Evolutionary conservation across 2,797 vertebrate genomes (phyloP), one percentile per base, ranked within the genome.

Genomic region (Rhinogobio ventralis): DNA sequence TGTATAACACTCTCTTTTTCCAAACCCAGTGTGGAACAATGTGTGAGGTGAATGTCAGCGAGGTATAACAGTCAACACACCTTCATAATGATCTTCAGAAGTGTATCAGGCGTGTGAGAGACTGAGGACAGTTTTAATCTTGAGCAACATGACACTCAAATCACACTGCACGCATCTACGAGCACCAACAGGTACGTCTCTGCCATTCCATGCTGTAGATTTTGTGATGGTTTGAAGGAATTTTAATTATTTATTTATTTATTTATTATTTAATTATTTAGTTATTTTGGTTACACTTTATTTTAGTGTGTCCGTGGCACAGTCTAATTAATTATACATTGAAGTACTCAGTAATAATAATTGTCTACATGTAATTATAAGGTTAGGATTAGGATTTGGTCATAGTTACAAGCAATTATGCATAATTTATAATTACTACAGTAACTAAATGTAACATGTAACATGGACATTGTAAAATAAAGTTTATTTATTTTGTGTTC

Each of bases 21-120:
- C 94, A 85, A 88, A 79, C 9, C 17, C 87, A 28, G 55, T 89
- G 92, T 94, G 94, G 93, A 91, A 89, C 39, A 81, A 39, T 88
- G 79, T 90, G 87, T 88, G 91, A 92, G 55, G 89, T 93, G 94
- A 94, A 95, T 93, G 94, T 93, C 93, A 94, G 87, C 74, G 76
- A 82, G 89, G 91, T 94, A 91, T 92, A 93, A 93, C 89, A 92
- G 84, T 36, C 87, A 82, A 57, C 13, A 90, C 91, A 92, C 90
- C 90, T 51, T 94, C 91, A 91, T 79, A 93, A 89, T 57, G 83
- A 81, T 85, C 77, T 81, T 89, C 87, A 83, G 72, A 89, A 83
- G 88, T 84, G 60, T 39, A 76, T 87, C 36, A 92, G 78, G 84
- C 82, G 3, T 82, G 69, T 90, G 53, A 73, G 51, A 81, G 90